A percentile compares a stretch with the other conserved stretches of the same genome.
Conservation (phyloP, 2,797 vertebrate genomes). For the Gallirallus australis region DNA sequence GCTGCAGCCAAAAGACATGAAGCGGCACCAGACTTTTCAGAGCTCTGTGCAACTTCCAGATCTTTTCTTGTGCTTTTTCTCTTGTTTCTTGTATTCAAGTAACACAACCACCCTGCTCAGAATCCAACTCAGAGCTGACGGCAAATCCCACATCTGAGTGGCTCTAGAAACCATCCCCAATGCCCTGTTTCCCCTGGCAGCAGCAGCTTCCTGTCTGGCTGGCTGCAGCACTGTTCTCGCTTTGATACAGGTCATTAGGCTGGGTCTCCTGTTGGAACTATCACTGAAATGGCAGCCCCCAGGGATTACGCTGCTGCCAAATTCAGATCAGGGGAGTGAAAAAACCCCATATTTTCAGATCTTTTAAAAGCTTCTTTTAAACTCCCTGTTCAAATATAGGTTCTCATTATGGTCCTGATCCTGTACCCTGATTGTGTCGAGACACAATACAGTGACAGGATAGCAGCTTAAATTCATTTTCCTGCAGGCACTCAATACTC, state of each 20-base stretch:
- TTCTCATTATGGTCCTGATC: not conserved
- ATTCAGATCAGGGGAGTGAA: conserved; percentile 24
- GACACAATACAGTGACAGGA: not conserved
- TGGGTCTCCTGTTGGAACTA: conserved; percentile 25
- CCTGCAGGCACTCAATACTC: not conserved
- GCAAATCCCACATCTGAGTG: not conserved
- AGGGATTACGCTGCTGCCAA: conserved; percentile 31
- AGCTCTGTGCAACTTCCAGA: not conserved
- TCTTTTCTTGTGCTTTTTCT: not conserved
- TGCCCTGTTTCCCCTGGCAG: not conserved
- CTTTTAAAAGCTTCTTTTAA: conserved; percentile 10
- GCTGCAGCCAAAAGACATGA: not conserved
- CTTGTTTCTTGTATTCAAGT: not conserved
- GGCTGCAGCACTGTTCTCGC: not conserved
- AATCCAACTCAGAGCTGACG: not conserved
- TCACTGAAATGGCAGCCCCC: conserved; percentile 34
- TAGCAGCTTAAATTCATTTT: not conserved
- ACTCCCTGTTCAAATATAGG: not conserved
- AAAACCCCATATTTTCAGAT: not conserved
- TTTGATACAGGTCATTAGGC: conserved; percentile 62
- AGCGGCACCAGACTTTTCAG: not conserved
- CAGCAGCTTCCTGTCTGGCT: not conserved
- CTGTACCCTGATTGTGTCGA: not conserved
- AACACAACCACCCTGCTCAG: not conserved
- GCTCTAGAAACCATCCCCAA: not conserved